Percentiles rank a stretch among this genome's conserved stretches.
These are phyloP conservation scores for Osmoderma eremita DNA, from an alignment of 2,888 invertebrate species.

Conservation along the genomic window DNA sequence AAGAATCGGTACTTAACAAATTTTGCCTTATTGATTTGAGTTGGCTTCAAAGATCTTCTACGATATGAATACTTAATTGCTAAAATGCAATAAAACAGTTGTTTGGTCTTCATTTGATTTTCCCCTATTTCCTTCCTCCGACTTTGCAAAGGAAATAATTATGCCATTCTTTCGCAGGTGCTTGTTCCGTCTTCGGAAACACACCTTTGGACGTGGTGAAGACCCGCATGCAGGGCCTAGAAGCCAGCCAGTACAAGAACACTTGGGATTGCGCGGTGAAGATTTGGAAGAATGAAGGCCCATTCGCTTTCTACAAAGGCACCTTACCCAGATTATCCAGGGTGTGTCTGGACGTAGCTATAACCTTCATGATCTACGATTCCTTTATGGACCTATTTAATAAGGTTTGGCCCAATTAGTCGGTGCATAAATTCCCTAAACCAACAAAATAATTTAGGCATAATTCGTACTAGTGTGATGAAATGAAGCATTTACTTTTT, in stretches of 20 bases:
- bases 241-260: conserved; percentile 93
- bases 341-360: conserved; percentile 97
- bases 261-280: conserved; percentile 91
- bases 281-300: conserved; percentile 94
- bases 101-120: no score
- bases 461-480: no score
- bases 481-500: no score
- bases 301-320: conserved; percentile 97
- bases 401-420: conserved; percentile 75
- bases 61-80: no score
- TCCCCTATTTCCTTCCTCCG: no score
- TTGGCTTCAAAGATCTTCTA: no score
- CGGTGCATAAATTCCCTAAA: no score
- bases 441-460: no score
- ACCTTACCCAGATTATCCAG: conserved; percentile 95
- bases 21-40: no score
- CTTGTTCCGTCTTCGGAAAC: conserved; percentile 97
- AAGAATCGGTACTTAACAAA: no score
- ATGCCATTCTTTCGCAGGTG: conserved; percentile 63
- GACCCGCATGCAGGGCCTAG: conserved; percentile 99
- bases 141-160: no score
- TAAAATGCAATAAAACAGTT: no score
- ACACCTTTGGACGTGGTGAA: conserved; percentile 99
- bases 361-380: conserved; percentile 99
- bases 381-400: conserved; percentile 97